Evolutionary conservation across 2,888 invertebrate genomes (phyloP).

Genomic region (Zygothrica quintamaculata): DNA sequence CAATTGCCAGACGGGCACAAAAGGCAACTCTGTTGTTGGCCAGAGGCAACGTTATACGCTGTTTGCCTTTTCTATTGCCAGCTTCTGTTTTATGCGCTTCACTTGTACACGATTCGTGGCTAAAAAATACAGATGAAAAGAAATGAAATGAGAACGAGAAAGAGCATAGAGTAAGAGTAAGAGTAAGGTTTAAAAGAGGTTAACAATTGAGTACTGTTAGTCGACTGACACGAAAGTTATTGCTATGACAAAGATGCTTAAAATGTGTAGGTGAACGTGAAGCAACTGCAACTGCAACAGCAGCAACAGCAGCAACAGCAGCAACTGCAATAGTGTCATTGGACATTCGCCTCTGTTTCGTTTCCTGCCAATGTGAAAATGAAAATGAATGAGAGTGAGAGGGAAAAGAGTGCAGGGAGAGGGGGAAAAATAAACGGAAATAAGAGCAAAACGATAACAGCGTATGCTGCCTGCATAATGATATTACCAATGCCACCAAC

Average conservation of each 20-base stretch:
- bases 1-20: slow-evolving; percentile 74
- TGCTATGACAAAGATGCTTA: slow-evolving; percentile 68
- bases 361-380: slow-evolving; percentile 20
- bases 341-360: slow-evolving; percentile 35
- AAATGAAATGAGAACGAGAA: too few relatives aligned
- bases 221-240: slow-evolving; percentile 77
- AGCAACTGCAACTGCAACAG: slow-evolving; percentile 6
- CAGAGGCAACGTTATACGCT: slow-evolving; percentile 39
- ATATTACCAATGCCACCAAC: slow-evolving; percentile 24
- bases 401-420: too few relatives aligned
- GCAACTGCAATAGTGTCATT: too few relatives aligned
- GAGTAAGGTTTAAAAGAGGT: slow-evolving; percentile 12
- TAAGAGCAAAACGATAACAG: slow-evolving; percentile 70
- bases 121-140: slow-evolving; percentile 47
- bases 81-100: slow-evolving; percentile 49
- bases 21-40: slow-evolving; percentile 53
- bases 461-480: slow-evolving; percentile 69
- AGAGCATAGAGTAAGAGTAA: slow-evolving; percentile 10
- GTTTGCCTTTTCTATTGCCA: slow-evolving; percentile 59
- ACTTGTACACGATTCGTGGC: slow-evolving; percentile 31
- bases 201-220: slow-evolving; percentile 59
- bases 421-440: too few relatives aligned
- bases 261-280: slow-evolving; percentile 24
- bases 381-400: too few relatives aligned
- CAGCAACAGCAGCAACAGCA: slow-evolving; percentile 53